Base-by-base conservation (phyloP, 2,113 vertebrate genomes). In the Poeciliopsis occidentalis region DNA sequence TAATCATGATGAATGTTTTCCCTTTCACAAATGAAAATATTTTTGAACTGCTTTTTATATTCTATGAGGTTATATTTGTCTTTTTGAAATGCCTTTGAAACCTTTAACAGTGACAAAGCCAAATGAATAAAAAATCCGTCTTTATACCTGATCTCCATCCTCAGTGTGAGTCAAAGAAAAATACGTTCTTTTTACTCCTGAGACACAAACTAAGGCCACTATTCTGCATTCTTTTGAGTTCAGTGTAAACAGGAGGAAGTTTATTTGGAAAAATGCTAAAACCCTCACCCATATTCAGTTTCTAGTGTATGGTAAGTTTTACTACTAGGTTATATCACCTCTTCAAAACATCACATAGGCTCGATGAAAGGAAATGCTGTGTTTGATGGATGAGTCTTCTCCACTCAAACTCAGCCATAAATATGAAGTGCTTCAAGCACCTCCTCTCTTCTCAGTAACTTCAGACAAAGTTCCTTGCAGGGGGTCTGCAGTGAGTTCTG, bases 401-500 rank as follows among this genome's bases (percentile, higher is more conserved):
- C 47, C 30, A n/a, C 70, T 26, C 4, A 74, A 76, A 85, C 73
- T 72, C 65, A 74, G 29, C 64, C 74, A 90, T 90, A 82, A 93
- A 91, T 92, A 93, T 93, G 87, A 75, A 92, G 81, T 17, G 82
- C 67, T 68, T 75, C 44, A 19, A 74, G 74, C 64, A 75, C 84
- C 80, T 84, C 76, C 66, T 78, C 83, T 86, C 70, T 77, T 82
- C 85, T 67, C 62, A 44, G 67, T 76, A 77, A 86, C 90, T 91
- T 93, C 92, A 93, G 88, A 90, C 41, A 64, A 67, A 63, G 34
- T 82, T 88, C 84, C 65, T 88, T 57, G 82, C 71, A 29, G 92
- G 92, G 90, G 90, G 86, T 91, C 89, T 89, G 78, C 60, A 85
- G 79, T 84, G 63, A 66, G 76, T 88, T 90, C 80, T 85, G 79